phyloP scores from a whole-genome alignment of 2,797 vertebrate species.

The Epinephelus coioides region DNA sequence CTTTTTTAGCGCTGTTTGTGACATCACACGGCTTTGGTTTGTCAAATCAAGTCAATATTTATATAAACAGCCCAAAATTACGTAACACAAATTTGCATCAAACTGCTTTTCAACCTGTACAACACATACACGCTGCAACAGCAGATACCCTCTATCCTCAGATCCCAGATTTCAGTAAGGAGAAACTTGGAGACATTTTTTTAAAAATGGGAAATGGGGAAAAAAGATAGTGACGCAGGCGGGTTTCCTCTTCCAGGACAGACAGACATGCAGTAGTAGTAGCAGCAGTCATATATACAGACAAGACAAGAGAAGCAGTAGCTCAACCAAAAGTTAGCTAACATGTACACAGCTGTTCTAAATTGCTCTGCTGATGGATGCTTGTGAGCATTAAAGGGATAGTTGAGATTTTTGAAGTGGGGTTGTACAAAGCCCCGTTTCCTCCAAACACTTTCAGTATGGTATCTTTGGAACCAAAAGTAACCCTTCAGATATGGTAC shows the following conservation, averaged over 20 bases:
- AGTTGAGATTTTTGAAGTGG: too few relatives aligned
- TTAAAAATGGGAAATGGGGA: too few relatives aligned
- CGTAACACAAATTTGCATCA: background rate
- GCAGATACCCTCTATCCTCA: background rate
- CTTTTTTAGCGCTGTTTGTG: background rate
- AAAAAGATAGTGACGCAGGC: background rate
- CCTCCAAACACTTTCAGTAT: too few relatives aligned
- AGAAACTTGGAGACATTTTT: background rate
- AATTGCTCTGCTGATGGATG: constrained; percentile 32
- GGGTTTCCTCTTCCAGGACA: background rate
- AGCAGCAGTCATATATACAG: background rate
- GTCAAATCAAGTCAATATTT: background rate
- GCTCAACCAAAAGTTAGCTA: background rate
- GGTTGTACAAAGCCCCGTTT: too few relatives aligned
- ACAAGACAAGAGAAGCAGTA: constrained; percentile 1
- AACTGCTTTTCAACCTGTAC: background rate
- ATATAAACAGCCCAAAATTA: background rate
- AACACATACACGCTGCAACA: background rate
- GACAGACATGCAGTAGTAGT: background rate
- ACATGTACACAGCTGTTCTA: background rate
- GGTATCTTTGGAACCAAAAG: too few relatives aligned
- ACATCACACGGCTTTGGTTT: background rate
- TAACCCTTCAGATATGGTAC: too few relatives aligned
- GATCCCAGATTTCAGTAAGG: background rate
- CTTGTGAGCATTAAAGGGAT: constrained; percentile 16